phyloP scores from a whole-genome alignment of 1,140 invertebrate genomes.

The Littorina saxatilis region DNA sequence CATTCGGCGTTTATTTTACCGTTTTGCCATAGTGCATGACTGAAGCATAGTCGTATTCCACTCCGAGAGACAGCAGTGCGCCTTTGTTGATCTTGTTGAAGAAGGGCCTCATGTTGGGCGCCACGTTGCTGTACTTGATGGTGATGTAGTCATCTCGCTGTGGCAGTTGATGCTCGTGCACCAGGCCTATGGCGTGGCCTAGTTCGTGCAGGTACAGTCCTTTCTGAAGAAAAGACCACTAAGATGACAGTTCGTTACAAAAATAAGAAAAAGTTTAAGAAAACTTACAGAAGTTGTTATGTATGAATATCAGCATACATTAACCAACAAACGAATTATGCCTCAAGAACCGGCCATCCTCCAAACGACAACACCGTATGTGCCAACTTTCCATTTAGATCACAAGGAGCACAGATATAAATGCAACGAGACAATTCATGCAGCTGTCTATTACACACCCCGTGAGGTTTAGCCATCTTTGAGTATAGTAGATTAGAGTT shows the following conservation, averaged over 20 bases:
- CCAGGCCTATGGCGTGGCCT: conserved; percentile 74
- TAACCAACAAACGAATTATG: background rate
- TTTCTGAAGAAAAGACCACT: conserved; percentile 56
- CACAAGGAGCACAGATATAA: too few relatives aligned
- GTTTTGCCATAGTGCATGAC: conserved; percentile 78
- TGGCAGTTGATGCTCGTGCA: conserved; percentile 76
- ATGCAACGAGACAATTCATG: too few relatives aligned
- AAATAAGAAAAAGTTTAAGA: too few relatives aligned
- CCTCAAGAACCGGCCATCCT: too few relatives aligned
- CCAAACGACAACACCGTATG: too few relatives aligned
- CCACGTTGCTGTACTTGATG: conserved; percentile 72
- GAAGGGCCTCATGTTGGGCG: conserved; percentile 61
- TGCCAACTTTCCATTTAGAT: too few relatives aligned
- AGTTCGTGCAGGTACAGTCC: conserved; percentile 75
- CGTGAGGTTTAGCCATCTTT: too few relatives aligned
- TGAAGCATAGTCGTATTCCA: conserved; percentile 69
- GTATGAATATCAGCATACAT: background rate
- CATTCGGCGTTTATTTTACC: conserved; percentile 49
- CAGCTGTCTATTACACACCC: too few relatives aligned
- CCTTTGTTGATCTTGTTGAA: conserved; percentile 67
- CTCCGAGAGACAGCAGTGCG: conserved; percentile 59
- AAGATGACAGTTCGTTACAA: background rate
- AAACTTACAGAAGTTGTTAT: too few relatives aligned
- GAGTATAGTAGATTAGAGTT: too few relatives aligned
- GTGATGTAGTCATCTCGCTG: conserved; percentile 72